Conservation (phyloP, 2,888 invertebrate species). For the Quadroppia sp. region DNA sequence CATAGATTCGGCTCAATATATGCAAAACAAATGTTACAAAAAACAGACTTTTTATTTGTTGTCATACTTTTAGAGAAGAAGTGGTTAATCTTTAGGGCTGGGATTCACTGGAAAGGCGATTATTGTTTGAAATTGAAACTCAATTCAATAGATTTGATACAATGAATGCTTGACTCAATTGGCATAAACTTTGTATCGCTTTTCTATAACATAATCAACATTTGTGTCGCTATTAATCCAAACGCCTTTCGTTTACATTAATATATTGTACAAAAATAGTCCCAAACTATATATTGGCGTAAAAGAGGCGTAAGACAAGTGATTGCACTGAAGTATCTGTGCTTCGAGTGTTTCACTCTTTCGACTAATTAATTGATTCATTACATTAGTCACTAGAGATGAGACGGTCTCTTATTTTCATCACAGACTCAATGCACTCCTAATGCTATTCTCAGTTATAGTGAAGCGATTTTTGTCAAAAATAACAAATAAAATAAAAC, state of each 20-base stretch:
- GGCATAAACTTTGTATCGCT: not conserved
- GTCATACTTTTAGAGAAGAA: conserved; percentile 9
- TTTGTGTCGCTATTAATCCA: not conserved
- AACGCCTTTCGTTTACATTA: conserved; percentile 23
- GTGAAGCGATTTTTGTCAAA: conserved; percentile 13
- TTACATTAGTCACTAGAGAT: conserved; percentile 24
- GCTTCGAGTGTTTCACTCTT: conserved; percentile 12
- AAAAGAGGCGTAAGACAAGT: not conserved
- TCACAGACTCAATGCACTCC: not conserved
- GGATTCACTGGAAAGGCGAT: conserved; percentile 1
- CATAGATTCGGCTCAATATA: conserved; percentile 17
- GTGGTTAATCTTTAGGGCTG: conserved; percentile 10
- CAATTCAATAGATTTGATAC: not conserved
- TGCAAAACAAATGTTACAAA: not conserved
- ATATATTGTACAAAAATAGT: conserved; percentile 28
- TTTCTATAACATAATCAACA: not conserved
- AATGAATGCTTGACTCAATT: not conserved
- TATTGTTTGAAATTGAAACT: not conserved
- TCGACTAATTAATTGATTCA: conserved; percentile 33
- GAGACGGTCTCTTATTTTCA: conserved; percentile 9
- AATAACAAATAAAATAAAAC: conserved; percentile 2
- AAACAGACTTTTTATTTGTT: not conserved
- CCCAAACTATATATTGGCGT: conserved; percentile 3
- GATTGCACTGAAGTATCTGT: not conserved
- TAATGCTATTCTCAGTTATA: not conserved